Base-by-base conservation (phyloP, 2,113 vertebrate species). In the Australoheros scitulus region DNA sequence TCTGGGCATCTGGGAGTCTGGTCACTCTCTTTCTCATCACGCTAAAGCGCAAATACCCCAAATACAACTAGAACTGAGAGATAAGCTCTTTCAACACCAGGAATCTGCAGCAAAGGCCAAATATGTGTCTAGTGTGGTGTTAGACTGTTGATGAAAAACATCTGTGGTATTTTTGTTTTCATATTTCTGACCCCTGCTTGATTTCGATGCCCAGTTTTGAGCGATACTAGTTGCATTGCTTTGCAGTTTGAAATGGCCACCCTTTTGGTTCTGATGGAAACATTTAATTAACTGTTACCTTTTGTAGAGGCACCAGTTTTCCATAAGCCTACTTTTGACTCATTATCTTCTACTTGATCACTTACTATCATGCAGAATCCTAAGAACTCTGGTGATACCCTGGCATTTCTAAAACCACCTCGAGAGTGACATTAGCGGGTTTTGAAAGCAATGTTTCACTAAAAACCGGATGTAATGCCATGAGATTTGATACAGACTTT, bases 81-180 rank as follows among this genome's bases (percentile, higher is more conserved):
- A 94, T 93, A 92, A 92, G 75, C 90, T 91, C 80, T 89, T 90
- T 94, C 88, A 92, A 81, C 88, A 82, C 64, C 58, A 84, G 84
- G 86, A 93, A 92, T 92, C 86, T 80, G 78, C 56, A 76, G 82
- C 77, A 75, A 59, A 77, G 79, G 91, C 91, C 92, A 91, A 93
- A 85, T 90, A 92, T 92, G 87, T 90, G 89, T 92, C 87, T 6
- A 47, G 57, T 80, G 85, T 83, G 84, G 86, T 90, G 80, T 92
- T 91, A 87, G 91, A 91, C 68, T 80, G 77, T 84, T 88, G 92
- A 95, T 94, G 77, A 85, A 90, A 95, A 90, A 80, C 94, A 95
- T 91, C 90, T 94, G 92, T 78, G 88, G 77, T 78, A 43, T 86
- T 87, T 86, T 79, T 89, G 77, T 82, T 77, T 89, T 81, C 38